These are phyloP conservation scores for Lasioglossum figueresi DNA, from an alignment of 2,888 invertebrate genomes.

Conservation along the genomic window DNA sequence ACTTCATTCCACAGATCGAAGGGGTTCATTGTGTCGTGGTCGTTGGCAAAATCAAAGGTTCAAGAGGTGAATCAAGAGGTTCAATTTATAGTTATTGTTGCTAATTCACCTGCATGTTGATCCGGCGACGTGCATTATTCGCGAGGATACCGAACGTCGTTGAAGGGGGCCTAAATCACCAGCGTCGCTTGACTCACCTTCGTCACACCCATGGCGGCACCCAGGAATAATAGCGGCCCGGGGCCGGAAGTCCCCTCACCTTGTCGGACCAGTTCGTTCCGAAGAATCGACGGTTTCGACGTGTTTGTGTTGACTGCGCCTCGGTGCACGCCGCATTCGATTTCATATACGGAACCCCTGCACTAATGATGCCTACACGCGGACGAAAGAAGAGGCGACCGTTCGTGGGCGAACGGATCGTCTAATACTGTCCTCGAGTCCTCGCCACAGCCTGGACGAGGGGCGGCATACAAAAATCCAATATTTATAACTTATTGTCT, in stretches of 20 bases:
- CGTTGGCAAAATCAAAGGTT: not conserved
- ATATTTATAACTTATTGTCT: conserved; percentile 83
- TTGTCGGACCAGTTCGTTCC: conserved; percentile 65
- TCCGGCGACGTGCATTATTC: not conserved
- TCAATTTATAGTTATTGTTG: conserved; percentile 10
- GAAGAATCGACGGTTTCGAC: conserved; percentile 73
- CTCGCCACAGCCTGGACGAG: conserved; percentile 37
- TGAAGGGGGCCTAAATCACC: conserved; percentile 62
- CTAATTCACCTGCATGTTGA: conserved; percentile 12
- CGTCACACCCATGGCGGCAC: conserved; percentile 79
- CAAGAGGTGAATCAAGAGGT: not conserved
- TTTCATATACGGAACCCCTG: conserved; percentile 73
- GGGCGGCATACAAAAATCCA: conserved; percentile 69
- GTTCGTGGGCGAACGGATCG: conserved; percentile 81
- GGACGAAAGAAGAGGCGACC: conserved; percentile 71
- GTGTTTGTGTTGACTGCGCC: conserved; percentile 57
- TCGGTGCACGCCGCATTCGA: conserved; percentile 71
- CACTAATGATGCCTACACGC: conserved; percentile 81
- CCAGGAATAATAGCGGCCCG: conserved; percentile 75
- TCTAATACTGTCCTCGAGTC: conserved; percentile 73
- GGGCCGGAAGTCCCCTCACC: conserved; percentile 76
- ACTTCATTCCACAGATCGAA: not conserved
- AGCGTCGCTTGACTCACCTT: conserved; percentile 53
- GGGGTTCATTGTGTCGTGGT: not conserved
- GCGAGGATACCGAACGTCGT: conserved; percentile 29